Percentiles rank a stretch among this genome's conserved stretches.
phyloP scores from a whole-genome alignment of 2,888 invertebrate species.

The Brachylomia viminalis region DNA sequence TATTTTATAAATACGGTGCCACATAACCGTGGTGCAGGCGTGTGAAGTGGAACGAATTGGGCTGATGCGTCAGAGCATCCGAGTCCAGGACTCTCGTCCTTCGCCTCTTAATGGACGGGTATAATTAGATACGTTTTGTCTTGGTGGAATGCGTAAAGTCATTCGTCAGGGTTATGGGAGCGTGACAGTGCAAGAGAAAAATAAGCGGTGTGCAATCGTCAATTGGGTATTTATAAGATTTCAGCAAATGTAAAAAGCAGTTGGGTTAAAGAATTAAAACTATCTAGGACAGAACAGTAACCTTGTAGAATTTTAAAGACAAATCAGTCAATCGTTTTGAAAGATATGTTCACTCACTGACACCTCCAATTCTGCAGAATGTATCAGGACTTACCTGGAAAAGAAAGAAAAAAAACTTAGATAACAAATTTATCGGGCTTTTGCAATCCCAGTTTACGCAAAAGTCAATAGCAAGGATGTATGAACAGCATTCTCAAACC shows the following conservation, averaged over 20 bases:
- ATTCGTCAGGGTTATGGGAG: slow-evolving; percentile 48
- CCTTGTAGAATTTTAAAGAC: neutral
- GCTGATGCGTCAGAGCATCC: slow-evolving; percentile 75
- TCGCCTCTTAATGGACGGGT: slow-evolving; percentile 77
- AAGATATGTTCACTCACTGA: slow-evolving; percentile 34
- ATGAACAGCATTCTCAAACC: slow-evolving; percentile 66
- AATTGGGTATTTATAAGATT: slow-evolving; percentile 48
- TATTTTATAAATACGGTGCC: slow-evolving; percentile 76
- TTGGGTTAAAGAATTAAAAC: slow-evolving; percentile 7
- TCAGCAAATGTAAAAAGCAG: slow-evolving; percentile 18
- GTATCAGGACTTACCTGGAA: slow-evolving; percentile 68
- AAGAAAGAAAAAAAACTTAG: slow-evolving; percentile 47
- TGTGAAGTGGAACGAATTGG: slow-evolving; percentile 81
- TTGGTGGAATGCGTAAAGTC: slow-evolving; percentile 64
- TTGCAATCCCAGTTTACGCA: slow-evolving; percentile 24
- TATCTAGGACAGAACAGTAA: neutral
- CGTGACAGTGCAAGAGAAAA: slow-evolving; percentile 49
- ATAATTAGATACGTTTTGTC: slow-evolving; percentile 78
- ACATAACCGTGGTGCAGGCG: slow-evolving; percentile 72
- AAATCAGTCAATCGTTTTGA: neutral
- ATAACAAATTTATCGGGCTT: slow-evolving; percentile 34
- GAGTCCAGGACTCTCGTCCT: slow-evolving; percentile 78
- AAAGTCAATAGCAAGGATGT: slow-evolving; percentile 55
- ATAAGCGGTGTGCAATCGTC: slow-evolving; percentile 36
- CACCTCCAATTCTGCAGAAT: slow-evolving; percentile 4